Base-by-base conservation (phyloP, 2,797 vertebrate genomes). In the Schizopygopsis malacanthus region DNA sequence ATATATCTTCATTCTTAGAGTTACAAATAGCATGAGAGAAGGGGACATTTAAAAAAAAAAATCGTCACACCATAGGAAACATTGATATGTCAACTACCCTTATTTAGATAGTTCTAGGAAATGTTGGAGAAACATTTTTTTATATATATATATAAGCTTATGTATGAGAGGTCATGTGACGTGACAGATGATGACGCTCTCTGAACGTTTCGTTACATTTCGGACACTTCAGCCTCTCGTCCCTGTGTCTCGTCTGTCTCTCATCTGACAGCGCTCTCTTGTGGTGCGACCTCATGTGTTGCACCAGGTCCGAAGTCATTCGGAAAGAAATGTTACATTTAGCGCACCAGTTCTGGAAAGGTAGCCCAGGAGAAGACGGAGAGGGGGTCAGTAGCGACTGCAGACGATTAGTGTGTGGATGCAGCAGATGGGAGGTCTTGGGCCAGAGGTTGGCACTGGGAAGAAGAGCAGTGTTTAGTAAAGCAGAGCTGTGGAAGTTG, bases 271-370 rank as follows among this genome's bases (percentile, higher is more conserved):
- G n/a, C 6, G 22, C 28, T 10, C 67, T 83, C 88, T 96, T 96
- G 93, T 96, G 96, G 86, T 97, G 95, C 25, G 95, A 96, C 82
- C 96, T 92, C 96, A 96, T 96, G 91, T 97, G 96, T 92, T 97
- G 96, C 4, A 96, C 96, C 86, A 97, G 91, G 91, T 97, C 96
- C 33, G 96, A 96, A 45, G 95, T 97, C 95, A 96, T 95, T 89
- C 84, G 86, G 78, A 87, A 87, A 52, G 70, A 80, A 73, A 84
- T 37, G 79, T 96, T 96, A 79, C 96, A 97, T 91, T 96, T 96
- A 92, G 96, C 96, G 73, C 96, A 97, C 96, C 96, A 96, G 93
- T 97, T 97, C 91, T 97, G 96, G 47, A 95, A 95, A 1, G 95
- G 95, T 84, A 96, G 91, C 87, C 95, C 95, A 63, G 96, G 95